phyloP scores from a whole-genome alignment of 1,140 invertebrate species.

The Spodoptera frugiperda region DNA sequence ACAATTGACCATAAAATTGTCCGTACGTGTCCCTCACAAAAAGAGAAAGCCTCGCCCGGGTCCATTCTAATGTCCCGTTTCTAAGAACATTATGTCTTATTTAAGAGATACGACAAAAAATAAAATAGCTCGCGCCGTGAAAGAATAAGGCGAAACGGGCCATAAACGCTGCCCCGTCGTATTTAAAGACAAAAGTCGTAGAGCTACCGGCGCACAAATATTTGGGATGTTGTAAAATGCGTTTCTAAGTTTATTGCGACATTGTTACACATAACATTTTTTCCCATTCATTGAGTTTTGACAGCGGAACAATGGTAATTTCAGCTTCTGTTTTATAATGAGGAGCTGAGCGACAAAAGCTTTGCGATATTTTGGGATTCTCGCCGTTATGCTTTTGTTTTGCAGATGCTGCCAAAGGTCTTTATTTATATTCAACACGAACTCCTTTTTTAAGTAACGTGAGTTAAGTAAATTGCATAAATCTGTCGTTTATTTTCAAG shows the following conservation, averaged over 20 bases:
- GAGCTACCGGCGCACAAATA: conserved; percentile 74
- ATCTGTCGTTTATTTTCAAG: conserved; percentile 1
- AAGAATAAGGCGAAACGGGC: conserved; percentile 77
- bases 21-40: conserved; percentile 77
- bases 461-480: conserved; percentile 22
- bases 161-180: conserved; percentile 68
- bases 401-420: conserved; percentile 13
- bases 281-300: conserved; percentile 74
- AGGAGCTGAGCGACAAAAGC: conserved; percentile 64
- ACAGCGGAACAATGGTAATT: conserved; percentile 72
- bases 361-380: conserved; percentile 48
- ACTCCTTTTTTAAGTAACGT: conserved; percentile 31
- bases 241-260: conserved; percentile 71
- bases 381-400: conserved; percentile 45
- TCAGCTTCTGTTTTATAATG: conserved; percentile 74
- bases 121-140: conserved; percentile 71
- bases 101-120: conserved; percentile 79
- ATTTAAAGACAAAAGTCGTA: conserved; percentile 77
- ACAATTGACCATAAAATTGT: conserved; percentile 83
- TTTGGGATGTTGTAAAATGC: conserved; percentile 77
- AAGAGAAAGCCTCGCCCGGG: conserved; percentile 71
- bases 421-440: conserved; percentile 40
- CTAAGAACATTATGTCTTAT: conserved; percentile 84
- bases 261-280: conserved; percentile 75
- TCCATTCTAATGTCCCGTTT: conserved; percentile 80